Evolutionary conservation across 2,797 vertebrate genomes (phyloP).

Genomic region (Micromesistius poutassou): DNA sequence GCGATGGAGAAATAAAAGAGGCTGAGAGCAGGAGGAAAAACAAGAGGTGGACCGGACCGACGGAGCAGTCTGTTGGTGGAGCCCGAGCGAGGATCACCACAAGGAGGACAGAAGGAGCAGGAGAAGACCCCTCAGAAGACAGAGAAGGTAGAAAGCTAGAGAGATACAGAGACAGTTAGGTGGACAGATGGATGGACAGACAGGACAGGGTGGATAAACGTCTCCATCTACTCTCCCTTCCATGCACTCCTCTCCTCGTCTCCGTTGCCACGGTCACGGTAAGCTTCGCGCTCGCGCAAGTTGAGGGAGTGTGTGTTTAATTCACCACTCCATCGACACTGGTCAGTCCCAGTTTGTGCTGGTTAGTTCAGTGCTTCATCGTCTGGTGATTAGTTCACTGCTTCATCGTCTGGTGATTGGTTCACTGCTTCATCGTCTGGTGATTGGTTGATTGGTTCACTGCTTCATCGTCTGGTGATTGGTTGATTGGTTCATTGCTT

Average conservation of each 20-base stretch:
- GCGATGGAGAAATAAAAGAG: not conserved
- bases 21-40: not conserved
- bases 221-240: not conserved
- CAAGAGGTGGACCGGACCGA: too few relatives aligned
- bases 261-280: slow-evolving; percentile 2
- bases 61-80: too few relatives aligned
- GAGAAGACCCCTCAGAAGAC: not conserved
- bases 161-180: not conserved
- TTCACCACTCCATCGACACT: not conserved
- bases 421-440: too few relatives aligned
- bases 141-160: not conserved
- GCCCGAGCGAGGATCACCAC: not conserved
- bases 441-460: too few relatives aligned
- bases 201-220: not conserved
- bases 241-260: not conserved
- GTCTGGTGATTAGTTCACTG: too few relatives aligned
- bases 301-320: not conserved
- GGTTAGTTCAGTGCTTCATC: too few relatives aligned
- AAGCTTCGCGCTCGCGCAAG: not conserved
- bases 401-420: too few relatives aligned
- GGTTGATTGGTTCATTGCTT: too few relatives aligned
- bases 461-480: too few relatives aligned
- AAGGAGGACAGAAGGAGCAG: not conserved
- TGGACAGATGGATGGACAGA: not conserved
- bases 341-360: too few relatives aligned